Conservation (phyloP, 2,888 invertebrate genomes). For the Emmelina monodactyla region DNA sequence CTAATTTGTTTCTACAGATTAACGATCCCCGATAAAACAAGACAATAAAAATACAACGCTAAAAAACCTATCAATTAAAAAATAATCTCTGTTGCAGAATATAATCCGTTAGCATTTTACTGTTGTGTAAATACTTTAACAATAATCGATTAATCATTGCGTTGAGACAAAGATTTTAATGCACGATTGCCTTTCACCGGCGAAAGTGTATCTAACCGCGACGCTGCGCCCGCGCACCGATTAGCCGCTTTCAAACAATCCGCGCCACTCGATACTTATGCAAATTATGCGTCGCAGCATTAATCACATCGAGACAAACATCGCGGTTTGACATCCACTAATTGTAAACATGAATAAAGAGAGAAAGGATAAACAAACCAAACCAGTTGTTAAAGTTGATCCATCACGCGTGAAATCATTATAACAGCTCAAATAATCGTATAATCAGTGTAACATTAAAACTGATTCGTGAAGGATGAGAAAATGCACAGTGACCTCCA, state of each 20-base stretch:
- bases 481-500: no score
- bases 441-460: no score
- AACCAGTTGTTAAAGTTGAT: no score
- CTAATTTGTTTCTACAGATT: not conserved
- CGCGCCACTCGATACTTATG: not conserved
- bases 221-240: constrained; percentile 22
- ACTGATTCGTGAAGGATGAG: no score
- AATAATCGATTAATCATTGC: no score
- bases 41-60: not conserved
- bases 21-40: not conserved
- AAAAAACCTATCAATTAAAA: not conserved
- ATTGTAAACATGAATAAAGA: no score
- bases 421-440: no score
- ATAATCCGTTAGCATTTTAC: not conserved
- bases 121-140: not conserved
- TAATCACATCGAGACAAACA: no score
- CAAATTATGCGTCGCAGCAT: no score
- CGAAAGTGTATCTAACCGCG: constrained; percentile 55
- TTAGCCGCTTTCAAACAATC: constrained; percentile 44
- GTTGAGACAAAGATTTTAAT: constrained; percentile 47
- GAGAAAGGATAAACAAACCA: no score
- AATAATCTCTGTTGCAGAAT: not conserved
- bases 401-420: no score
- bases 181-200: constrained; percentile 58
- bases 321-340: no score